Evolutionary conservation across 2,888 invertebrate species (phyloP), one percentile per base, ranked within the genome.

Genomic region (Stenchaetothrips biformis): DNA sequence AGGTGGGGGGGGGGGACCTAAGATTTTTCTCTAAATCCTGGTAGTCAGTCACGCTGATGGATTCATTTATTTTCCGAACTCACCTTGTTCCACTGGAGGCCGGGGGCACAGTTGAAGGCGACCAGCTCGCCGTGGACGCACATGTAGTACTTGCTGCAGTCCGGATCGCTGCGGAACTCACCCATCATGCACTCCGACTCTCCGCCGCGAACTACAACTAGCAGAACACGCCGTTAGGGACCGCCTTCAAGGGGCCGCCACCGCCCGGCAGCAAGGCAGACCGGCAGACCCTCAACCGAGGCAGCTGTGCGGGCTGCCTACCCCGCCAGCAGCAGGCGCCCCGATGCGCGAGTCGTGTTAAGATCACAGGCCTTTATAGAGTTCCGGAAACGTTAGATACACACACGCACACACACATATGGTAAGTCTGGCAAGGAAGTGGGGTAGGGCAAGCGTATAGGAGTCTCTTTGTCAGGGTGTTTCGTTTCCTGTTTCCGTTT

Each of bases 91-190:
- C 93, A 94, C 83, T 94, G 92, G 53, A 94, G 87, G 18, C 93
- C 93, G 11, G 91, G 89, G 74, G 91, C 90, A 86, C 95, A 96
- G 18, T 91, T 87, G 83, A 92, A 92, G 25, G 91, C 89, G 85
- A 94, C 91, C 81, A 91, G 92, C 84, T 92, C 92, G 53, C 94
- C 94, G 90, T 94, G 95, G 25, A 94, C 87, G 84, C 96, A 96
- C 82, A 93, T 92, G 82, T 92, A 88, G 85, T 94, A 95, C 80
- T 92, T 91, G 0, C 89, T 88, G 84, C 95, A 95, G 84, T 95
- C 92, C 0, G 90, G 89, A 0, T 74, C 67, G 67, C 67, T 74
- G 21, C 67, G 67, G 67, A 74, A 74, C 67, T 74, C 67, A 11
- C 67, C 67, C 67, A 74, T 25, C 67, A 25, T 21, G 25, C 67